Percentiles rank a stretch among this genome's conserved stretches.
These are phyloP conservation scores for Notolepis coatsorum DNA, from an alignment of 2,797 vertebrate genomes.

Conservation along the genomic window DNA sequence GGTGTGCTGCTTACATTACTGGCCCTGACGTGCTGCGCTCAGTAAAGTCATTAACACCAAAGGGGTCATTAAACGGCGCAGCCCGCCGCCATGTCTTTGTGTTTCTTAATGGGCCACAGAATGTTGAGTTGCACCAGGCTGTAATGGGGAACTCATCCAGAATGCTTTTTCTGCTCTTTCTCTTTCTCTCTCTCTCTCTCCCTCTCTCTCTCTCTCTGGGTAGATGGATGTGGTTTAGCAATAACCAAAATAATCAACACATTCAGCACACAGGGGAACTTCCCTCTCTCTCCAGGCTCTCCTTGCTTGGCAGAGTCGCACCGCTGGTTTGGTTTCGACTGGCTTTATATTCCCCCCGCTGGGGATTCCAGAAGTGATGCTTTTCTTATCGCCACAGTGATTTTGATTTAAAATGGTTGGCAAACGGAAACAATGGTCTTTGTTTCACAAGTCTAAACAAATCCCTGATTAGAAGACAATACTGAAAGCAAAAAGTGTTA, in stretches of 20 bases:
- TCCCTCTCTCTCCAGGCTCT: constrained; percentile 43
- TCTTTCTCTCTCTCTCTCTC: no score
- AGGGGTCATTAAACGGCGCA: constrained; percentile 32
- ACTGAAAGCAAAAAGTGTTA: no score
- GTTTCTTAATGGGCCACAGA: constrained; percentile 62
- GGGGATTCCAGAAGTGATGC: constrained; percentile 55
- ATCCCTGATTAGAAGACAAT: constrained; percentile 9
- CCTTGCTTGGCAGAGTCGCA: constrained; percentile 47
- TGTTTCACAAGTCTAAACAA: constrained; percentile 44
- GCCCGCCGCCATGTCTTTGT: constrained; percentile 57
- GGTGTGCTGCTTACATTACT: constrained; percentile 36
- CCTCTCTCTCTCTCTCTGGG: constrained; percentile 26
- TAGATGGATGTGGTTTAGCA: constrained; percentile 53
- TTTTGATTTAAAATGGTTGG: constrained; percentile 51
- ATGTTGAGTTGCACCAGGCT: constrained; percentile 57
- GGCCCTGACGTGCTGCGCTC: constrained; percentile 18
- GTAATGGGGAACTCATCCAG: constrained; percentile 52
- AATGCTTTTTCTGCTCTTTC: no score
- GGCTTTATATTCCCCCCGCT: constrained; percentile 33
- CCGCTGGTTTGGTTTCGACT: constrained; percentile 63
- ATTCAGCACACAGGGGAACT: constrained; percentile 46
- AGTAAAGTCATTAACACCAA: constrained; percentile 53
- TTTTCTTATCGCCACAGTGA: constrained; percentile 54
- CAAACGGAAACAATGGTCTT: constrained; percentile 58
- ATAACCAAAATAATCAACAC: constrained; percentile 63